Conservation (phyloP, 2,888 invertebrate genomes). For the Pterobdella sp. region DNA sequence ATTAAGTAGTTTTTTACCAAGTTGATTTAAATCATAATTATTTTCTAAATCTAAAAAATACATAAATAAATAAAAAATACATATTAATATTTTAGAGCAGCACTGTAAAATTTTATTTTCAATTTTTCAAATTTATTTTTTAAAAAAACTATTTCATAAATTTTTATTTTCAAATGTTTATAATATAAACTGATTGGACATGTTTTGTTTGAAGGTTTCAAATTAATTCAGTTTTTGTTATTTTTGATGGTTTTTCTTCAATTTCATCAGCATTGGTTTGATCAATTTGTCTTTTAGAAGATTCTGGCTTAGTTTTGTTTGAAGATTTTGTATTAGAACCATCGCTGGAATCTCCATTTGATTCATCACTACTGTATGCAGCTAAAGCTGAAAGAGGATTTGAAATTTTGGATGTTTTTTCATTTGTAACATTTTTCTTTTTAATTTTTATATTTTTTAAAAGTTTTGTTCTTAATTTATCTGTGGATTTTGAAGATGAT, state of each 20-base stretch:
- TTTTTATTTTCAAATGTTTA: no score
- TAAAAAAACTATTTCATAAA: no score
- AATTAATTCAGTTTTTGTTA: background rate
- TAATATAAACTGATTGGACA: no score
- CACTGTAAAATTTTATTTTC: no score
- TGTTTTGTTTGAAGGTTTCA: background rate
- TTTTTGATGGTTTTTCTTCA: background rate
- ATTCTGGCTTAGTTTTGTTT: background rate
- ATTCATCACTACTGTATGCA: conserved; percentile 7
- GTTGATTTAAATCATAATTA: no score
- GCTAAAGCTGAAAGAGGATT: background rate
- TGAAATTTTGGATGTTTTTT: background rate
- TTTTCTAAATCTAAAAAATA: no score
- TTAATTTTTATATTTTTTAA: background rate
- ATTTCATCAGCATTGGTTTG: background rate
- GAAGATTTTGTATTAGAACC: background rate
- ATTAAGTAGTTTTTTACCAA: no score
- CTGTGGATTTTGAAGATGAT: background rate
- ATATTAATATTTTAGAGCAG: no score
- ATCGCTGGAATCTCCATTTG: background rate
- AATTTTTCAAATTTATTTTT: no score
- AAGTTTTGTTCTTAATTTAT: background rate
- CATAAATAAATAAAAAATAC: no score
- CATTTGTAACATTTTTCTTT: background rate
- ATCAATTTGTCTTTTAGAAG: background rate